phyloP scores from a whole-genome alignment of 2,797 vertebrate species.

The Silurus lanzhouensis region DNA sequence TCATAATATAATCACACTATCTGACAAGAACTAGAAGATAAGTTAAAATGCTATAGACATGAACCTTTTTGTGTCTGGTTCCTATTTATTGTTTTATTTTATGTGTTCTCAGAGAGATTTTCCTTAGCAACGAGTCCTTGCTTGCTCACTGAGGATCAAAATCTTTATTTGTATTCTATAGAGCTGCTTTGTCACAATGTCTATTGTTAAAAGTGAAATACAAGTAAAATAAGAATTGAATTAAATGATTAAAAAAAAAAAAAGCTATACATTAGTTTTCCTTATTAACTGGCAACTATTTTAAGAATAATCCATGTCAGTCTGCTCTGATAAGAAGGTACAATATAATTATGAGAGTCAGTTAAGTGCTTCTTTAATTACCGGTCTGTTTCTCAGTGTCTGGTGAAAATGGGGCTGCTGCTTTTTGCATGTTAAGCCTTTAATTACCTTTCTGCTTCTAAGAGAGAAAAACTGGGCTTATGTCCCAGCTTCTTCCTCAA shows the following conservation, averaged over 20 bases:
- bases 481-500: slow-evolving; percentile 35
- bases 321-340: slow-evolving; percentile 36
- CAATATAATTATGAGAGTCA: slow-evolving; percentile 45
- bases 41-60: too few species aligned
- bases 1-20: not conserved
- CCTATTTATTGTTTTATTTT: not conserved
- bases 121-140: not conserved
- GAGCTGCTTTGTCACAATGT: not conserved
- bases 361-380: slow-evolving; percentile 56
- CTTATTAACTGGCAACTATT: slow-evolving; percentile 40
- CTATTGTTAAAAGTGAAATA: not conserved
- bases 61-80: not conserved
- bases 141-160: not conserved
- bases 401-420: slow-evolving; percentile 46
- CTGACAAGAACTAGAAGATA: not conserved
- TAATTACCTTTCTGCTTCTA: slow-evolving; percentile 57
- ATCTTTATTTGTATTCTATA: not conserved
- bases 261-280: slow-evolving; percentile 44
- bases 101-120: not conserved
- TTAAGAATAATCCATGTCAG: slow-evolving; percentile 25
- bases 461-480: slow-evolving; percentile 26
- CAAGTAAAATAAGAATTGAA: not conserved
- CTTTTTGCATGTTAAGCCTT: slow-evolving; percentile 46
- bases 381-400: slow-evolving; percentile 46
- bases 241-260: not conserved